A percentile compares a stretch with the other conserved stretches of the same genome.
These are phyloP conservation scores for Schizopygopsis malacanthus DNA, from an alignment of 2,797 vertebrate species.

Conservation along the genomic window DNA sequence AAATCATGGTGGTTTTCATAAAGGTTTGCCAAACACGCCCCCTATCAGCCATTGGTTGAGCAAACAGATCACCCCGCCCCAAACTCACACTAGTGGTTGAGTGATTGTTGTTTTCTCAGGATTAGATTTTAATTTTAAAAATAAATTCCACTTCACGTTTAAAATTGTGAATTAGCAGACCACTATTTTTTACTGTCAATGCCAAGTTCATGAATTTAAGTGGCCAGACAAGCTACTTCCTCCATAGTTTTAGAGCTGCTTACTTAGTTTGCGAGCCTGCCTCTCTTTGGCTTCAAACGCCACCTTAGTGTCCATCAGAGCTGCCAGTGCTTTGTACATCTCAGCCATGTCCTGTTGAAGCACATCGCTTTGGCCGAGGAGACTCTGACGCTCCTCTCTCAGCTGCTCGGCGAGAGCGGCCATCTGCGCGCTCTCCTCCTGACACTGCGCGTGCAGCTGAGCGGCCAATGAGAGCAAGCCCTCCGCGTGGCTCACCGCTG, in stretches of 20 bases:
- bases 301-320: conserved; percentile 68
- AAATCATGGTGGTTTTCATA: background rate
- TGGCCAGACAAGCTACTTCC: background rate
- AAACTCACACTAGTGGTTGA: background rate
- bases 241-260: conserved; percentile 59
- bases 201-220: background rate
- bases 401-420: conserved; percentile 43
- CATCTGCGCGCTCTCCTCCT: conserved; percentile 51
- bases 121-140: background rate
- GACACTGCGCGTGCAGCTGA: conserved; percentile 49
- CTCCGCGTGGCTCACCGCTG: conserved; percentile 59
- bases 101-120: background rate
- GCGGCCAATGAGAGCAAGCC: conserved; percentile 55
- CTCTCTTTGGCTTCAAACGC: conserved; percentile 68
- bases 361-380: conserved; percentile 5
- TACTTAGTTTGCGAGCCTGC: conserved; percentile 67
- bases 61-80: background rate
- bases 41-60: background rate
- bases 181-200: background rate
- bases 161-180: background rate
- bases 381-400: conserved; percentile 48
- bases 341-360: conserved; percentile 61
- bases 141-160: background rate
- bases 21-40: background rate
- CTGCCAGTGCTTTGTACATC: conserved; percentile 60